Percentiles rank a stretch among this genome's conserved stretches.
Evolutionary conservation across 2,113 vertebrate species (phyloP).

Genomic region (Machaerirhynchus nigripectus): DNA sequence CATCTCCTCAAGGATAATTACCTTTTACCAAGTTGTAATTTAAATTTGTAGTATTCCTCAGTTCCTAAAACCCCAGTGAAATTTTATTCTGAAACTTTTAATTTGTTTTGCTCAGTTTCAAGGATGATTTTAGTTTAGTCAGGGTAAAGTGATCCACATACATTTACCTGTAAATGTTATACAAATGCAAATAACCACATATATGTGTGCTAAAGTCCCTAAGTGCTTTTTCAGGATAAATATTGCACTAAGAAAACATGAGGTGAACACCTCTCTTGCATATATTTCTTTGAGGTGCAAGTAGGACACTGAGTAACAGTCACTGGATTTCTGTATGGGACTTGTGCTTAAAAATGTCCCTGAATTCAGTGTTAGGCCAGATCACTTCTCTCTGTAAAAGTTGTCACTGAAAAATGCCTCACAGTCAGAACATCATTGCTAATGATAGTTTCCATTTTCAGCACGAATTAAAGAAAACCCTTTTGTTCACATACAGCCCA

Average conservation of each 20-base stretch:
- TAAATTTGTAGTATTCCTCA: background rate
- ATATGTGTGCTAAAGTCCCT: fast-evolving
- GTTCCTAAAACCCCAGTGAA: background rate
- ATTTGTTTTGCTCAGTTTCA: background rate
- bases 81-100: background rate
- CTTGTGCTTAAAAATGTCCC: background rate
- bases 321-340: background rate
- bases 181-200: background rate
- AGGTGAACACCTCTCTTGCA: background rate
- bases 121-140: background rate
- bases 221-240: background rate
- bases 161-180: background rate
- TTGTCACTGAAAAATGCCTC: conserved; percentile 19
- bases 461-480: conserved; percentile 2
- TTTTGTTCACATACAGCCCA: conserved; percentile 46
- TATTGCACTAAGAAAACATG: background rate
- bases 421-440: background rate
- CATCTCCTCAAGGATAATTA: background rate
- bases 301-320: background rate
- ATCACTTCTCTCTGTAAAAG: background rate
- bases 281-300: background rate
- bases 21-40: background rate
- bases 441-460: conserved; percentile 62
- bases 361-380: background rate
- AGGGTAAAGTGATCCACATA: background rate